phyloP scores from a whole-genome alignment of 1,140 invertebrate genomes.

The Zaprionus gabonicus region DNA sequence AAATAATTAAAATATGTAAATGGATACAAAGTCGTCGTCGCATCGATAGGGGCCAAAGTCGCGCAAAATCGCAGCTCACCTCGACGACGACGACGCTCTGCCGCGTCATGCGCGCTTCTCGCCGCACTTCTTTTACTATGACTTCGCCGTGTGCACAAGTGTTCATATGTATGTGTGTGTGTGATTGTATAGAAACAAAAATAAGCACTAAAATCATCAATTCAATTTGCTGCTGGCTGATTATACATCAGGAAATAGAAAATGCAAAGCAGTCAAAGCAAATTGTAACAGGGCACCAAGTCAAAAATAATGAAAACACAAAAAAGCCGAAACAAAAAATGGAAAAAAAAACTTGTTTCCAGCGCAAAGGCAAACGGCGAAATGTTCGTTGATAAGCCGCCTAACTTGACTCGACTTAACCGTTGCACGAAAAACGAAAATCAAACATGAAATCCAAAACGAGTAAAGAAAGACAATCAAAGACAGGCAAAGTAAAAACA shows the following conservation, averaged over 20 bases:
- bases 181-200: not conserved
- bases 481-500: constrained; percentile 21
- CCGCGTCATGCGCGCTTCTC: constrained; percentile 28
- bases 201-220: constrained; percentile 51
- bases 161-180: not conserved
- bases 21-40: constrained; percentile 59
- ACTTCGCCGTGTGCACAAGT: not conserved
- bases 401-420: constrained; percentile 66
- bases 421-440: constrained; percentile 49
- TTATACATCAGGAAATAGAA: constrained; percentile 81
- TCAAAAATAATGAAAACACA: constrained; percentile 10
- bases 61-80: constrained; percentile 68
- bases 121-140: not conserved
- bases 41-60: constrained; percentile 74
- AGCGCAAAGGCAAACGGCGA: constrained; percentile 40
- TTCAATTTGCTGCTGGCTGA: constrained; percentile 55
- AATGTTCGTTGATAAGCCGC: constrained; percentile 55
- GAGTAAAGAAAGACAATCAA: constrained; percentile 19
- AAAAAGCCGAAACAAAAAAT: not conserved
- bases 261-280: constrained; percentile 75
- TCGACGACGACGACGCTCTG: constrained; percentile 34
- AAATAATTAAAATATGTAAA: constrained; percentile 77
- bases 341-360: constrained; percentile 60
- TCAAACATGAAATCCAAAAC: not conserved
- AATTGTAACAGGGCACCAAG: constrained; percentile 75